Percentiles rank a stretch among this genome's conserved stretches.
Evolutionary conservation across 2,113 vertebrate genomes (phyloP).

Genomic region (Puma concolor): DNA sequence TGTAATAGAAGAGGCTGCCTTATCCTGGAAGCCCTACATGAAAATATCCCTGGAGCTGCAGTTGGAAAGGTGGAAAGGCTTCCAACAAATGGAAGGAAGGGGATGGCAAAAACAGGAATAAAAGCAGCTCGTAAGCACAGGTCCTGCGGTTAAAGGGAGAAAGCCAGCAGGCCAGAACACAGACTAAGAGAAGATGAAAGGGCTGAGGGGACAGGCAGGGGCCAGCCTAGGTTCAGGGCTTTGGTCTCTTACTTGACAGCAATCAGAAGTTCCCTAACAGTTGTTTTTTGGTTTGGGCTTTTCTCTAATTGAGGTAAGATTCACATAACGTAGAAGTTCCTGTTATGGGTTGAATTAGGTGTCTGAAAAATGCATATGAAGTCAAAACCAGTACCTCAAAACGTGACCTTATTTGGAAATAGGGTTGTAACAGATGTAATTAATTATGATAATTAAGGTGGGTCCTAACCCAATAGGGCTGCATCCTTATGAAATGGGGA

Average conservation of each 20-base stretch:
- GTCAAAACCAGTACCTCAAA: neutral
- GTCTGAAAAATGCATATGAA: neutral
- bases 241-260: neutral
- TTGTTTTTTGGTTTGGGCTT: neutral
- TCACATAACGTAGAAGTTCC: neutral
- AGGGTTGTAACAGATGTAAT: neutral
- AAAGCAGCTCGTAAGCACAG: neutral
- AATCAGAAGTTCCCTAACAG: neutral
- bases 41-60: too few species aligned
- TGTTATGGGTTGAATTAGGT: neutral
- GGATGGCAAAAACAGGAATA: neutral
- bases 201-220: accelerated
- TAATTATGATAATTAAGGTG: neutral
- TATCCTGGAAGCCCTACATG: neutral
- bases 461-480: neutral
- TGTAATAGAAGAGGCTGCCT: neutral
- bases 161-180: neutral
- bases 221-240: neutral
- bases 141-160: neutral
- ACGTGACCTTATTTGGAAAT: neutral
- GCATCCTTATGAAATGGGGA: neutral
- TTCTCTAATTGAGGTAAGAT: neutral
- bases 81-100: neutral
- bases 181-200: neutral
- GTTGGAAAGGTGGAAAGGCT: neutral